phyloP scores from a whole-genome alignment of 30 jellyfish, hydroid and myxozoan species.

The Pelagia noctiluca region DNA sequence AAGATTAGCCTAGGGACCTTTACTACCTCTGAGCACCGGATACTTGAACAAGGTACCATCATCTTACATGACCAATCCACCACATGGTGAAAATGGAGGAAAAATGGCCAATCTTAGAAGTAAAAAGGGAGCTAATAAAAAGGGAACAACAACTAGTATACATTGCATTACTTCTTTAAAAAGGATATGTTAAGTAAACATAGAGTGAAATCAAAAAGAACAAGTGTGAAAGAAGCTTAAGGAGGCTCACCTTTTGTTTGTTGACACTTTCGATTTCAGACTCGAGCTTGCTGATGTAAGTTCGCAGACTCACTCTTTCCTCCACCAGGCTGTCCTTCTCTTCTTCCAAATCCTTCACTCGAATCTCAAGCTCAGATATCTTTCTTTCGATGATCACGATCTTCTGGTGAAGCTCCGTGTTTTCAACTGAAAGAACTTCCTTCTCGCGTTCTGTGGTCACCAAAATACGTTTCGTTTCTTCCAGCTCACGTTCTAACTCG shows the following conservation, averaged over 20 bases:
- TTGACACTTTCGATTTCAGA: conserved; percentile 69
- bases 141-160: no score
- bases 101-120: no score
- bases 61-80: no score
- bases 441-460: conserved; percentile 71
- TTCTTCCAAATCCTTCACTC: conserved; percentile 71
- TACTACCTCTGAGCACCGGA: no score
- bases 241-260: conserved; percentile 72
- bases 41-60: no score
- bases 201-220: no score
- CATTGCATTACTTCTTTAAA: no score
- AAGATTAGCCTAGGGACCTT: no score
- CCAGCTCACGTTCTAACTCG: conserved; percentile 84
- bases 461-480: conserved; percentile 80
- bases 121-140: no score
- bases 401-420: conserved; percentile 79
- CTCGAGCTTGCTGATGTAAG: conserved; percentile 82
- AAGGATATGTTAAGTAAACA: no score
- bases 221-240: no score
- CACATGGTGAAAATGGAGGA: no score
- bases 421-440: conserved; percentile 79
- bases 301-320: conserved; percentile 68
- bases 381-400: conserved; percentile 55
- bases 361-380: conserved; percentile 78
- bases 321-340: conserved; percentile 89